Base-by-base conservation (phyloP, 2,113 vertebrate species). In the Barbus barbus region DNA sequence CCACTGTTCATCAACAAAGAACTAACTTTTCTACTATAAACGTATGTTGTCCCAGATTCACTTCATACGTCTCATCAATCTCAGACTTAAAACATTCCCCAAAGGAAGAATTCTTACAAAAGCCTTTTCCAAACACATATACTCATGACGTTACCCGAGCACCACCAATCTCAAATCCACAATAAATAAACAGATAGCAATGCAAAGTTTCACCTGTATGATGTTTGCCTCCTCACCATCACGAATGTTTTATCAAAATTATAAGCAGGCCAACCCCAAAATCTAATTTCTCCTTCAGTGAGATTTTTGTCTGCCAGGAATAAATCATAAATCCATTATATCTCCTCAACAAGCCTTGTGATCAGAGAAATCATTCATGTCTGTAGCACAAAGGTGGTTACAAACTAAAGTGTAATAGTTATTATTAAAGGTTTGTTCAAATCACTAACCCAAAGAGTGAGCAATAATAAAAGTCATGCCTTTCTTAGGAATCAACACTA, bases 141-240 rank as follows among this genome's bases (percentile, higher is more conserved):
- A 41, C n/a, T 78, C 24, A 22, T 61, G n/a, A 78, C 4, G n/a
- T 78, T 12, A 61, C 56, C 36, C 24, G 56, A 61, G n/a, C 2
- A 9, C 5, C 12, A 9, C 16, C n/a, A 16, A 36, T 60, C 76
- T 61, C 53, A 60, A 60, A 38, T 16, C 13, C 38, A 41, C 33
- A 78, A 58, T 78, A 41, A 60, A 78, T 78, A 18, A 41, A 71
- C 11, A n/a, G 67, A 38, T 22, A 71, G 31, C 4, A 38, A 71
- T 12, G 9, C 67, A n/a, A n/a, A 38, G 33, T n/a, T 71, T 41
- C 33, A 71, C 36, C 69, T 72, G 69, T 44, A 22, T 44, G 38
- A 72, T 36, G 31, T 72, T 44, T 26, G 38, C 38, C 38, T 24
- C 38, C 38, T 44, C 12, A 24, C 14, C 36, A 44, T 14, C 11